A percentile compares a stretch with the other conserved stretches of the same genome.
These are phyloP conservation scores for Eremobia ochroleuca DNA, from an alignment of 2,888 invertebrate genomes.

Conservation along the genomic window DNA sequence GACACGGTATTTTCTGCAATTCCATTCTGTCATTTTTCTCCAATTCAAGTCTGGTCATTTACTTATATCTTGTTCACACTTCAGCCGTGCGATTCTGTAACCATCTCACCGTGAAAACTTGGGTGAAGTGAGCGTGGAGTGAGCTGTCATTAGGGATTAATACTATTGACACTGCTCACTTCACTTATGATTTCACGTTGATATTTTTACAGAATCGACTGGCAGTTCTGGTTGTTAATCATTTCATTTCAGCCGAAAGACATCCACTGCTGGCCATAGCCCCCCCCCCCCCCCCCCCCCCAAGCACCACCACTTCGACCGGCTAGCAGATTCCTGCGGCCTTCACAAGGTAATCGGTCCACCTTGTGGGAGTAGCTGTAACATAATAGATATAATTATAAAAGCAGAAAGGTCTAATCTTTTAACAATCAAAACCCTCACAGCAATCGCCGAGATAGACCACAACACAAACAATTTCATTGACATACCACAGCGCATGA, in stretches of 20 bases:
- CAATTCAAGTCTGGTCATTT: background rate
- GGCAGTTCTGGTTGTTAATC: background rate
- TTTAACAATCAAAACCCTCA: background rate
- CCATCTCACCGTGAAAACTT: too few relatives aligned
- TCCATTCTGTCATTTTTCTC: background rate
- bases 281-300: background rate
- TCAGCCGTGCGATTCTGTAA: background rate
- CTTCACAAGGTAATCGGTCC: background rate
- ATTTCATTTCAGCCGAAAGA: background rate
- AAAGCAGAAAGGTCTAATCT: background rate
- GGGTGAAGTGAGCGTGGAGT: too few relatives aligned
- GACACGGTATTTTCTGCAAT: background rate
- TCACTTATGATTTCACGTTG: too few relatives aligned
- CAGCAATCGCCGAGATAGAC: conserved; percentile 27
- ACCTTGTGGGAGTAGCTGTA: background rate
- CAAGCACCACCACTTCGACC: background rate
- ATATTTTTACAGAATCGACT: too few relatives aligned
- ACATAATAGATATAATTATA: background rate
- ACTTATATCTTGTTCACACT: background rate
- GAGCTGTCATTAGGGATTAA: too few relatives aligned
- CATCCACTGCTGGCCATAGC: background rate
- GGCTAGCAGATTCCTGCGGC: background rate
- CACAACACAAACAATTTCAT: conserved; percentile 50
- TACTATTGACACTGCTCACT: too few relatives aligned
- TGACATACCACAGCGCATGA: conserved; percentile 59